These are phyloP conservation scores for Dipodomys merriami DNA, from an alignment of 2,113 vertebrate species.

Conservation along the genomic window DNA sequence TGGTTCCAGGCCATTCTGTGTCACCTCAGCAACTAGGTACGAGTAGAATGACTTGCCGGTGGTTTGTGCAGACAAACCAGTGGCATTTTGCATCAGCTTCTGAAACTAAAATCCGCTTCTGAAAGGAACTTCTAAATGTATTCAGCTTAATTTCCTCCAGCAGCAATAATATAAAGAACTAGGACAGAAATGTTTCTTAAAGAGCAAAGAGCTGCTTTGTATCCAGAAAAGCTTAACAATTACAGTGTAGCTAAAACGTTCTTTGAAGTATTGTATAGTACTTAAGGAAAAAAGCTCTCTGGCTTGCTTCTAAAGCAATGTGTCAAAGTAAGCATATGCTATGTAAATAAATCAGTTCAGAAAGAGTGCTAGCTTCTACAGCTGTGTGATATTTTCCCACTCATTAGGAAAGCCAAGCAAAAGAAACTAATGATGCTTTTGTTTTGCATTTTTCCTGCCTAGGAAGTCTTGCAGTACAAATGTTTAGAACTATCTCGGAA, in stretches of 20 bases:
- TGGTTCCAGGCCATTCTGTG: conserved; percentile 3
- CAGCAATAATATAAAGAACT: conserved; percentile 46
- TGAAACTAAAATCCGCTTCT: conserved; percentile 53
- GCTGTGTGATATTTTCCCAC: conserved; percentile 53
- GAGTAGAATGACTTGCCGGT: background rate
- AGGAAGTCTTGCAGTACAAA: background rate
- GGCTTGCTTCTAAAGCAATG: conserved; percentile 59
- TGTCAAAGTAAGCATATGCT: conserved; percentile 66
- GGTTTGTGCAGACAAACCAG: conserved; percentile 28
- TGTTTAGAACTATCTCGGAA: background rate
- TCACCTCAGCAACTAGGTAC: background rate
- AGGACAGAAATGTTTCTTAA: conserved; percentile 42
- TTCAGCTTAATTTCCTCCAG: conserved; percentile 53
- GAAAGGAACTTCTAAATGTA: conserved; percentile 28
- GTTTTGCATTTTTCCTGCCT: background rate
- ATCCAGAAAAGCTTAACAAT: conserved; percentile 57
- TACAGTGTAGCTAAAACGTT: conserved; percentile 75
- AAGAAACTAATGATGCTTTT: conserved; percentile 52
- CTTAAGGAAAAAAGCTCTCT: conserved; percentile 66
- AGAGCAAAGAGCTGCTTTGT: conserved; percentile 44
- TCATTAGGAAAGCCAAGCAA: conserved; percentile 57
- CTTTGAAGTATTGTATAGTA: conserved; percentile 58
- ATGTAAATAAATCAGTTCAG: conserved; percentile 60
- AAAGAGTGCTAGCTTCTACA: conserved; percentile 46
- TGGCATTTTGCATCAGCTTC: background rate